phyloP scores from a whole-genome alignment of 2,888 invertebrate genomes.

The Tillus elongatus region DNA sequence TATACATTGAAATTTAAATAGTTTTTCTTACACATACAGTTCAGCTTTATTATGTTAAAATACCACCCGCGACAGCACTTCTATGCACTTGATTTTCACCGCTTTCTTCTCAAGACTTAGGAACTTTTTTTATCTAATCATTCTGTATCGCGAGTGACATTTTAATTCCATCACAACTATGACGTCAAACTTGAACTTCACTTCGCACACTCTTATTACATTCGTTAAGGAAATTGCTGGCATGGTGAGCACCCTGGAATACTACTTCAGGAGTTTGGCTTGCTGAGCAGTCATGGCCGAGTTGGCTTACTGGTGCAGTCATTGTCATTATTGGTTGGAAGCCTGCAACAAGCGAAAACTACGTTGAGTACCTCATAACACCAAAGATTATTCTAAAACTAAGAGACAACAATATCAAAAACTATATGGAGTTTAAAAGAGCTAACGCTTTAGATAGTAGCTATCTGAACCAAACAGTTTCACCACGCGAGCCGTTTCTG shows the following conservation, averaged over 20 bases:
- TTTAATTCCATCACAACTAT: slow-evolving; percentile 51
- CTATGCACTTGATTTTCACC: slow-evolving; percentile 17
- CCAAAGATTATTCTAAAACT: slow-evolving; percentile 5
- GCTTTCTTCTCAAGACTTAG: slow-evolving; percentile 33
- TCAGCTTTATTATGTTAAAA: slow-evolving; percentile 6
- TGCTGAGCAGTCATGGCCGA: slow-evolving; percentile 31
- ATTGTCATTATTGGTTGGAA: slow-evolving; percentile 53
- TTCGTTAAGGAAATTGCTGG: slow-evolving; percentile 29
- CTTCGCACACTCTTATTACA: slow-evolving; percentile 36
- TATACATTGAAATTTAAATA: slow-evolving; percentile 22
- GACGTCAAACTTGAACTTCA: slow-evolving; percentile 59
- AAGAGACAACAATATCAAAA: neutral
- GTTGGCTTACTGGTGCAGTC: slow-evolving; percentile 41
- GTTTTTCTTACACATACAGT: slow-evolving; percentile 12
- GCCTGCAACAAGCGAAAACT: slow-evolving; percentile 39
- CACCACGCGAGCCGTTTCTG: too few species aligned
- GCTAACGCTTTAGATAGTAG: too few species aligned
- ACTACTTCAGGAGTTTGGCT: slow-evolving; percentile 36
- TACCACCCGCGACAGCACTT: slow-evolving; percentile 9
- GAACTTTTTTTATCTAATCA: slow-evolving; percentile 37
- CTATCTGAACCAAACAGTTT: too few species aligned
- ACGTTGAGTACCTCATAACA: slow-evolving; percentile 1
- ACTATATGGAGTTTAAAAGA: too few species aligned
- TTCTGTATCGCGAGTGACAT: slow-evolving; percentile 45
- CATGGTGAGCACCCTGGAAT: slow-evolving; percentile 32